Conservation (phyloP, 2,797 vertebrate species). For the Florisuga fusca region DNA sequence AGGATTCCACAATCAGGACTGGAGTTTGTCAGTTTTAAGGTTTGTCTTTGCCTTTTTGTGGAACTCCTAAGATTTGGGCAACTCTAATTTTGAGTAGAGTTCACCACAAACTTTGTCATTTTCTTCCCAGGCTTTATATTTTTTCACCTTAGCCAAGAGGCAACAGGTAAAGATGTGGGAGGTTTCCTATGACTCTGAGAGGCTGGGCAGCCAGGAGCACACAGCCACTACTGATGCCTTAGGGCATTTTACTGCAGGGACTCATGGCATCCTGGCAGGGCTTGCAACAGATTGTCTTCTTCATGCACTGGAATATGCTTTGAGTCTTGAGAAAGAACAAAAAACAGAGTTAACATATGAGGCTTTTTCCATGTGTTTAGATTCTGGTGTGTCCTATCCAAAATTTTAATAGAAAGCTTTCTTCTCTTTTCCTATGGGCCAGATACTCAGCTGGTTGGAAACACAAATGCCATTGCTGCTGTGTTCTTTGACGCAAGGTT, state of each 20-base stretch:
- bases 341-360: neutral
- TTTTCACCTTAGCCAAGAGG: neutral
- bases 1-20: neutral
- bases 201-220: neutral
- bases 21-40: neutral
- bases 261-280: accelerated
- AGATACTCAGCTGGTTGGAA: constrained; percentile 63
- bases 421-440: constrained; percentile 34
- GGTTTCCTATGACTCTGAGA: neutral
- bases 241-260: neutral
- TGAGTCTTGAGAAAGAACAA: neutral
- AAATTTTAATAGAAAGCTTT: constrained; percentile 57
- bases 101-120: neutral
- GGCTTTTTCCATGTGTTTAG: constrained; percentile 13
- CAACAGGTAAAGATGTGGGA: neutral
- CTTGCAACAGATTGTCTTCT: neutral
- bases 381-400: constrained; percentile 12
- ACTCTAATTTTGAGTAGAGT: neutral
- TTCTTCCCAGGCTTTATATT: neutral
- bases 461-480: constrained; percentile 22
- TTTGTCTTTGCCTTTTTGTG: neutral
- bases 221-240: neutral
- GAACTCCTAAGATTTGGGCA: neutral
- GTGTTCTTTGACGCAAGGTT: constrained; percentile 52
- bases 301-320: neutral